Evolutionary conservation across 2,888 invertebrate genomes (phyloP), one percentile per base, ranked within the genome.

Genomic region (Drosophila percnosoma): DNA sequence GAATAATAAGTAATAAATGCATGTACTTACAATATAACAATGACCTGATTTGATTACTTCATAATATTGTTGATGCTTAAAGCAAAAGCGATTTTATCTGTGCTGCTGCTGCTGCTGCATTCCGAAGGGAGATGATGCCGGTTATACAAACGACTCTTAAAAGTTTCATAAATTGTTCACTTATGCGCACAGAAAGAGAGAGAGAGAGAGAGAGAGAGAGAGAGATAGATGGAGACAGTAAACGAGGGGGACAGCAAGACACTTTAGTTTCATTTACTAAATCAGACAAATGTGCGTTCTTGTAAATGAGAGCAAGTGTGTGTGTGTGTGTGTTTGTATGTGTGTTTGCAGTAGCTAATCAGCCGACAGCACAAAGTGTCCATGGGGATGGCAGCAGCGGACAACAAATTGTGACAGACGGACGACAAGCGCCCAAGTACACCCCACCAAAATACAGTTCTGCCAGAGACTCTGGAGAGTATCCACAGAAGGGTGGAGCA

Each of bases 141-240:
- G 15, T 1, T 8, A 24, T 15, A 2, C 4, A 15, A 49, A 42
- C 27, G 40, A 29, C 58, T 75, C 67, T 65, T 71, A 71, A 80
- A 80, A 71, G 76, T 68, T 72, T 76, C 64, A 79, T 85, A 85
- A 83, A 87, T 79, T 80, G 76, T 76, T 83, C 73, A 87, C 67
- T 80, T 76, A 80, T 69, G 73, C 64, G 62, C 49, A 60, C 45
- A 33, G 45, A n/a, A 0, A 21, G n/a, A 11, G 13, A 7, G 31
- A 4, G 2, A 49, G 6, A 29, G 45, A 27, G 0, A n/a, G 27
- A 11, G 18, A 36, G 42, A 27, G 0, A 29, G 29, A 11, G n/a
- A 13, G 13, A 21, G 21, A 33, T 2, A 18, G 49, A 49, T 10
- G 15, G 18, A 10, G 1, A 49, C 18, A 18, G n/a, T 57, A n/a